Base-by-base conservation (phyloP, 2,797 vertebrate species). In the Gallinago stenura region DNA sequence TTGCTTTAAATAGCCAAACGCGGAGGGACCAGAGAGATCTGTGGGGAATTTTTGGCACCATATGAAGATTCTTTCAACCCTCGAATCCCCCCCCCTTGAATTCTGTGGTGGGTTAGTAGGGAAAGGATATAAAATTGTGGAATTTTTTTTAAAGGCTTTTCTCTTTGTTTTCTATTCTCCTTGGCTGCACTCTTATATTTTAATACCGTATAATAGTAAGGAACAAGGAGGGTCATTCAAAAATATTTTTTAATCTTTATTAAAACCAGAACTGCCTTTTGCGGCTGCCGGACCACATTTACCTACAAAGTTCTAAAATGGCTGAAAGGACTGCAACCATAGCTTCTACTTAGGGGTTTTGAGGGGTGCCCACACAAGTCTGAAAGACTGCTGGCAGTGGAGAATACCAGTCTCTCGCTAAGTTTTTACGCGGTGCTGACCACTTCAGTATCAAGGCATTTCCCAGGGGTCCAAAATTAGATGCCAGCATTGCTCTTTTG, bases 211-310 rank as follows among this genome's bases (percentile, higher is more conserved):
- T 97, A 97, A 97, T 95, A 94, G 95, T 91, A 96, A 97, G 94
- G 93, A 95, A 96, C 95, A 96, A 94, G 95, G 90, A 97, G 82
- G 92, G 93, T 96, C 80, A 95, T 97, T 97, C 88, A 94, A 96
- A 97, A 97, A 97, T 96, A 96, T 95, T 96, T 97, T 95, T 96
- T 85, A 96, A 94, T 96, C 91, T 96, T 97, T 97, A 97, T 97
- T 97, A 95, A 94, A 97, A 96, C 53, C 96, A 97, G 96, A 96
- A 50, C 66, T 85, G 76, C 65, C 85, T 93, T 93, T 90, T 94
- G 78, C 83, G 94, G 91, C 48, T 0, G 13, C 82, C 76, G 95
- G 94, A 96, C 95, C 95, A 83, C 96, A 83, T 84, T 94, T 97
- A 95, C 95, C 94, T 96, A 94, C 93, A 71, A 89, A 94, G 81